phyloP scores from a whole-genome alignment of 2,113 vertebrate genomes.

The Chauna torquata region DNA sequence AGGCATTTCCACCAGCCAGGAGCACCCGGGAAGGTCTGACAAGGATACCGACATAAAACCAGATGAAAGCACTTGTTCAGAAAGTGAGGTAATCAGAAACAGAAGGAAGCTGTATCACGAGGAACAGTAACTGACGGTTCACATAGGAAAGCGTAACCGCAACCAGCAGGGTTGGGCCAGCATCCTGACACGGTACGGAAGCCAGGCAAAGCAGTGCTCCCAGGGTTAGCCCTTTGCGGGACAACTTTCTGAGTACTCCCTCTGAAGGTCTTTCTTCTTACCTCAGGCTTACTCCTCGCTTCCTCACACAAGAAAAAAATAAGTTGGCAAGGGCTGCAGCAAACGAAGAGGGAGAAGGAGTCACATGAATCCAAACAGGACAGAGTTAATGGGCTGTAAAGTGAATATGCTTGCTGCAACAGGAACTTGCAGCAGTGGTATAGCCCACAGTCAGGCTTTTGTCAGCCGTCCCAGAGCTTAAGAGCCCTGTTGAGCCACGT shows the following conservation, averaged over 20 bases:
- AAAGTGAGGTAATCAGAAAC: neutral
- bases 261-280: neutral
- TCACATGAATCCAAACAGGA: rapidly evolving
- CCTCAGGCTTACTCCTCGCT: neutral
- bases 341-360: neutral
- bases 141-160: neutral
- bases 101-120: neutral
- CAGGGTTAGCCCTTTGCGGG: neutral
- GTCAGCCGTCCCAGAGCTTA: neutral
- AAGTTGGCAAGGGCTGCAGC: neutral
- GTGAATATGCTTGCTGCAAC: rapidly evolving
- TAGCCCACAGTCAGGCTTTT: neutral
- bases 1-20: neutral
- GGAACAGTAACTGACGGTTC: neutral
- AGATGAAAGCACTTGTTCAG: neutral
- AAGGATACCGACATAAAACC: rapidly evolving
- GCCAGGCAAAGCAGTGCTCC: neutral
- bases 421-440: neutral
- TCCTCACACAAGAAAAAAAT: neutral
- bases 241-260: neutral
- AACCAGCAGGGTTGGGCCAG: neutral
- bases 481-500: rapidly evolving
- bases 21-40: rapidly evolving
- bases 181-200: neutral
- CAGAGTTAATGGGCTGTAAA: rapidly evolving